Percentiles rank a stretch among this genome's conserved stretches.
These are phyloP conservation scores for Nephrocerus scutellatus DNA, from an alignment of 2,888 invertebrate species.

Conservation along the genomic window DNA sequence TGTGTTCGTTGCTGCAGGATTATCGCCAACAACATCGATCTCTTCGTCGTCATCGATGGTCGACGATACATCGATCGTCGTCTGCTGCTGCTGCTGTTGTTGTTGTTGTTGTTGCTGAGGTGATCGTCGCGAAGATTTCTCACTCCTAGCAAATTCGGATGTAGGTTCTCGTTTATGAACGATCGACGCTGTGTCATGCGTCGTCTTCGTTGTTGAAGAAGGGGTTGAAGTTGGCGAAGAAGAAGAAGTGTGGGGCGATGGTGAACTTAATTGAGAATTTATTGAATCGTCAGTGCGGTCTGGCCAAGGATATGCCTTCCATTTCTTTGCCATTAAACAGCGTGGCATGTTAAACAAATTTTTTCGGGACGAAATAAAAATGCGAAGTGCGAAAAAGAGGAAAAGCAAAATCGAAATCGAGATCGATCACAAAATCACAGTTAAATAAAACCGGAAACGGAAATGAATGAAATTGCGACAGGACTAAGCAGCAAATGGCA, in stretches of 20 bases:
- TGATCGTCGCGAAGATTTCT: too few relatives aligned
- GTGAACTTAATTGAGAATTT: slow-evolving; percentile 22
- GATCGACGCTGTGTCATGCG: slow-evolving; percentile 5
- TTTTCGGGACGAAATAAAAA: too few relatives aligned
- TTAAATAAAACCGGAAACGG: too few relatives aligned
- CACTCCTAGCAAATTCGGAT: too few relatives aligned
- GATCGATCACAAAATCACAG: too few relatives aligned
- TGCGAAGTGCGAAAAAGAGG: slow-evolving; percentile 15
- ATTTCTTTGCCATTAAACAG: slow-evolving; percentile 93
- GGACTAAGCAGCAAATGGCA: too few relatives aligned
- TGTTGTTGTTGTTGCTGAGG: slow-evolving; percentile 38
- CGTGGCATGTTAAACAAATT: slow-evolving; percentile 68
- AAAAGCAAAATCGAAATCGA: slow-evolving; percentile 17
- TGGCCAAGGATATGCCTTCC: slow-evolving; percentile 80
- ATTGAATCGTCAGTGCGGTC: slow-evolving; percentile 52
- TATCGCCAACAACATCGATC: slow-evolving; percentile 79
- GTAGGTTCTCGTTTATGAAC: slow-evolving; percentile 17
- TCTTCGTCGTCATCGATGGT: slow-evolving; percentile 63
- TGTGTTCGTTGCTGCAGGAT: slow-evolving; percentile 26
- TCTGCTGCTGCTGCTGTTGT: slow-evolving; percentile 23
- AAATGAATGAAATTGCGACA: too few relatives aligned
- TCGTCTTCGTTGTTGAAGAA: background rate
- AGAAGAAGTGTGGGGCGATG: slow-evolving; percentile 15
- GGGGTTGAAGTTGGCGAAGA: background rate
- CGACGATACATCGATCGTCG: slow-evolving; percentile 43